phyloP scores from a whole-genome alignment of 1,140 invertebrate species.

The Augochlora pura region DNA sequence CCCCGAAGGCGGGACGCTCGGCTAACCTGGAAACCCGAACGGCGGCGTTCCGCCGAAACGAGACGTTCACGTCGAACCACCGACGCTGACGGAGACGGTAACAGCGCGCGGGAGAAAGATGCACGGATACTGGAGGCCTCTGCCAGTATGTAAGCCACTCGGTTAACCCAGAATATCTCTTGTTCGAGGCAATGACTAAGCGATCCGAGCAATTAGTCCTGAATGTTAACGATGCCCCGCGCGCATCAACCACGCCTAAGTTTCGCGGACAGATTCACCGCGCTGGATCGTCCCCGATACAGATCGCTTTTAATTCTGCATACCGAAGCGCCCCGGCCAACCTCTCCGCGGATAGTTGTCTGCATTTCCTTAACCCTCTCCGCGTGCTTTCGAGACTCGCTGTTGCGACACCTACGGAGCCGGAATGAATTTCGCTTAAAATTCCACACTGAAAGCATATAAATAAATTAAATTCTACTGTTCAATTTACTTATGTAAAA shows the following conservation, averaged over 20 bases:
- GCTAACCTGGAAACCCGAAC: not conserved
- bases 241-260: conserved; percentile 43
- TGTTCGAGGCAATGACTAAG: conserved; percentile 42
- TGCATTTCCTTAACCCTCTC: not conserved
- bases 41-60: not conserved
- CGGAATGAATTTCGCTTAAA: no score
- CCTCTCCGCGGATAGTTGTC: conserved; percentile 19
- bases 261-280: not conserved
- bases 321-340: not conserved
- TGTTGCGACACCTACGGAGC: no score
- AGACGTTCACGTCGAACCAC: not conserved
- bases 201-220: conserved; percentile 46
- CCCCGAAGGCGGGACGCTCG: not conserved
- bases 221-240: conserved; percentile 45
- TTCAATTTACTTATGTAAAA: no score
- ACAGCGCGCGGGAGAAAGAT: no score
- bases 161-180: conserved; percentile 48
- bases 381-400: no score
- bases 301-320: conserved; percentile 28
- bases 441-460: no score
- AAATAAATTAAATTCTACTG: no score
- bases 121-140: no score
- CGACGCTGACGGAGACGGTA: not conserved
- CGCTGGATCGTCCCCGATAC: conserved; percentile 24
- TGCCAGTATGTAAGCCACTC: conserved; percentile 26